A percentile compares a stretch with the other conserved stretches of the same genome.
Conservation (phyloP, 1,140 invertebrate species). For the Mercenaria mercenaria region DNA sequence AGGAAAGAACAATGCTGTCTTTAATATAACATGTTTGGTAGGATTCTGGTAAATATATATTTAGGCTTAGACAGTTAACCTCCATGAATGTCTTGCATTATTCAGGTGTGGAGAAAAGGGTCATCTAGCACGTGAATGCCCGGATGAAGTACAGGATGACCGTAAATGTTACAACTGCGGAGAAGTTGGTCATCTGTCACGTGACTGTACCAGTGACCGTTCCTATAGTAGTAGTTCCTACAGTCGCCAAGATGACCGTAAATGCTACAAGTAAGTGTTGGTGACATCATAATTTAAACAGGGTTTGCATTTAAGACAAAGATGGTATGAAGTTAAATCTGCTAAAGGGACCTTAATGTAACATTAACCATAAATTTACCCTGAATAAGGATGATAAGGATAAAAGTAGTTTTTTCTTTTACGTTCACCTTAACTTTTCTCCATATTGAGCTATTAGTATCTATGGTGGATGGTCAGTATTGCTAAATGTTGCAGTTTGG, state of each 20-base stretch:
- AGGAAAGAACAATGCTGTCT: too few relatives aligned
- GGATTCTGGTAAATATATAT: too few relatives aligned
- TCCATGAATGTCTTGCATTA: too few relatives aligned
- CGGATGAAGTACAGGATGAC: conserved; percentile 68
- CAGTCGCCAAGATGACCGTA: conserved; percentile 27
- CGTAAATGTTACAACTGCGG: conserved; percentile 83
- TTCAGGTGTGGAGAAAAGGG: conserved; percentile 87
- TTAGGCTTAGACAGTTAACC: too few relatives aligned
- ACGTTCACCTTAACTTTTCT: too few relatives aligned
- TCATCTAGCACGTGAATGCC: conserved; percentile 87
- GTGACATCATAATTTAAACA: too few relatives aligned
- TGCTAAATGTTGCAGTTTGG: too few relatives aligned
- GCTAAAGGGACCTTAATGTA: neutral
- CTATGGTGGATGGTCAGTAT: too few relatives aligned
- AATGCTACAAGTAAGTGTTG: conserved; percentile 70
- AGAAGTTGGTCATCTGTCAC: conserved; percentile 91
- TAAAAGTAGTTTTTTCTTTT: too few relatives aligned
- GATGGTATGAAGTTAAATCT: conserved; percentile 74
- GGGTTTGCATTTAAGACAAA: conserved; percentile 43
- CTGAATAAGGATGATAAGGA: too few relatives aligned
- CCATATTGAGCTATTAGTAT: too few relatives aligned
- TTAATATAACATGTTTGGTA: too few relatives aligned
- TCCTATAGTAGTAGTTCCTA: neutral
- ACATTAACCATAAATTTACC: neutral
- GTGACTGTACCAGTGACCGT: conserved; percentile 79